Percentiles rank a stretch among this genome's conserved stretches.
Conservation (phyloP, 2,888 invertebrate species). For the Plutella xylostella region DNA sequence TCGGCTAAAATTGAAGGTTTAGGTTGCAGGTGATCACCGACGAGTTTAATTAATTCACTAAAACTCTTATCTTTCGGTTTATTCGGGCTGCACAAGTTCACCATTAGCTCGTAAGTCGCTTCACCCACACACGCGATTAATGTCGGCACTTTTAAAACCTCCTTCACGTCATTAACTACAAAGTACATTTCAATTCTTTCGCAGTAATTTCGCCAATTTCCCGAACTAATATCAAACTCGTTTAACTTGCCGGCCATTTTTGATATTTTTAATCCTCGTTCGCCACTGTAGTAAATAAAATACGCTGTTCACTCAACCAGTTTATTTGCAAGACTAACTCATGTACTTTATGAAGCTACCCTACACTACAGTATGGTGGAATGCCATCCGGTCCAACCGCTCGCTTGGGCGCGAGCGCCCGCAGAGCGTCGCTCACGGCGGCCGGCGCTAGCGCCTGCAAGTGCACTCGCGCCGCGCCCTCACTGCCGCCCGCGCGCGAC, state of each 20-base stretch:
- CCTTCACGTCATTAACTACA: slow-evolving; percentile 5
- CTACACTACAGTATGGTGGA: no score
- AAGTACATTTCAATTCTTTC: slow-evolving; percentile 8
- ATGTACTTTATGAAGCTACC: no score
- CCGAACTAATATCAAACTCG: neutral
- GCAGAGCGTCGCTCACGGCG: no score
- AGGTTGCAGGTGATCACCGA: neutral
- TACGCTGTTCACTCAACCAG: no score
- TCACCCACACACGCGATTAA: slow-evolving; percentile 7
- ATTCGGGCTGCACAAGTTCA: slow-evolving; percentile 7
- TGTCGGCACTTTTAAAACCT: slow-evolving; percentile 6
- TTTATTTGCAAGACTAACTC: no score
- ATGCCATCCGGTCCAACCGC: no score
- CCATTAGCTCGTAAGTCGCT: neutral
- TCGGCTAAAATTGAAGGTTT: no score
- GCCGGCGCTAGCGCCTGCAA: no score
- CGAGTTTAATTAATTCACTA: neutral
- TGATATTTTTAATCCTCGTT: neutral
- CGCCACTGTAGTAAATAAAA: neutral
- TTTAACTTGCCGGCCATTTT: neutral
- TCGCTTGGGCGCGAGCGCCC: no score
- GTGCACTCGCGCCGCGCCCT: no score
- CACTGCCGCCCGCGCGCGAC: no score
- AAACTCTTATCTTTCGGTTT: slow-evolving; percentile 6
- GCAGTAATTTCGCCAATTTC: neutral